phyloP scores from a whole-genome alignment of 2,113 vertebrate genomes.

The Pachyramphus minor region DNA sequence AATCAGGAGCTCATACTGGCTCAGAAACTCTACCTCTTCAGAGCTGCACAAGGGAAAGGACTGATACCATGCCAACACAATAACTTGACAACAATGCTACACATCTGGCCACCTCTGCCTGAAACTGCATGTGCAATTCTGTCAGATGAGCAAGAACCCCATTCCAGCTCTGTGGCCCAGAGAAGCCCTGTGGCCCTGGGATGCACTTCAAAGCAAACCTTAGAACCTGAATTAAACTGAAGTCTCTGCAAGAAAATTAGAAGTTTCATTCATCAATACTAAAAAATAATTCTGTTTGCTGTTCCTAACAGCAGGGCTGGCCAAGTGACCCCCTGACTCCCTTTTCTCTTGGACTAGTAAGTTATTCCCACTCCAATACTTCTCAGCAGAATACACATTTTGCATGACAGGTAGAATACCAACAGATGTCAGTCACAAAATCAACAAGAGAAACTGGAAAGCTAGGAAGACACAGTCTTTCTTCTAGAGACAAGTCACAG shows the following conservation, averaged over 20 bases:
- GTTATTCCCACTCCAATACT: background rate
- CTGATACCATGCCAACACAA: background rate
- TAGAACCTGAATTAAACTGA: background rate
- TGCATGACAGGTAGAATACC: background rate
- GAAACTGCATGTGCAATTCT: background rate
- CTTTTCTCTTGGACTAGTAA: background rate
- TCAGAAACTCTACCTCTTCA: background rate
- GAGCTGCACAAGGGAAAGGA: background rate
- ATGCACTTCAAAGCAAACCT: background rate
- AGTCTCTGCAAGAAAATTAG: background rate
- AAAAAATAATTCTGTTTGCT: background rate
- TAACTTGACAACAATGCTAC: background rate
- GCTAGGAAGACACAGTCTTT: background rate
- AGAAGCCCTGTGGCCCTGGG: background rate
- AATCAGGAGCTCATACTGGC: background rate
- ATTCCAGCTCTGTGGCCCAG: no score
- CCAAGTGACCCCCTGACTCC: background rate
- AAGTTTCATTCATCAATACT: background rate
- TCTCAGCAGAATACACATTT: background rate
- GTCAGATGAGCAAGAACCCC: background rate
- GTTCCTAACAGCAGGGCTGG: background rate
- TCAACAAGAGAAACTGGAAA: background rate
- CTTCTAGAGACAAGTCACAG: background rate
- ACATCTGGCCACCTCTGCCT: background rate
- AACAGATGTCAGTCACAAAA: slow-evolving; percentile 8